phyloP scores from a whole-genome alignment of 2,113 vertebrate genomes.

The Lophura nycthemera region DNA sequence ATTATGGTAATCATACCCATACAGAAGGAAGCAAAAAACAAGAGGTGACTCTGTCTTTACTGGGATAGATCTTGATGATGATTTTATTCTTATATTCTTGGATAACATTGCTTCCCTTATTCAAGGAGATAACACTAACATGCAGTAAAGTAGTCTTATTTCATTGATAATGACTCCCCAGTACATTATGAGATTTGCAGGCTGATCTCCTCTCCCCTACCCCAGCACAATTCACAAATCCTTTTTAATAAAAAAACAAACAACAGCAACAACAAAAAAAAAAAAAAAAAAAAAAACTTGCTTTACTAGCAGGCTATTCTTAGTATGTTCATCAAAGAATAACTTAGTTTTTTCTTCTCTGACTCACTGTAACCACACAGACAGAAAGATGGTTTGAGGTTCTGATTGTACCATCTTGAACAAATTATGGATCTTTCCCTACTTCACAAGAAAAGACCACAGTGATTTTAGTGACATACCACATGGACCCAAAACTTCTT shows the following conservation, averaged over 20 bases:
- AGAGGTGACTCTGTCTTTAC: neutral
- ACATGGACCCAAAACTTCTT: neutral
- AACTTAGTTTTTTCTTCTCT: neutral
- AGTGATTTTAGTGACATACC: neutral
- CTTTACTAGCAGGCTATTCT: neutral
- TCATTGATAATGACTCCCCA: neutral
- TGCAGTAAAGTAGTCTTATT: neutral
- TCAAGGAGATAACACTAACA: accelerated
- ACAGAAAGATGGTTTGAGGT: neutral
- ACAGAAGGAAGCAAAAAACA: neutral
- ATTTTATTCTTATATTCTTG: neutral
- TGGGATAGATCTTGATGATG: neutral
- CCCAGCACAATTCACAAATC: neutral
- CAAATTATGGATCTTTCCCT: neutral
- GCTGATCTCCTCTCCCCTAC: neutral
- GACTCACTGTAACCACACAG: neutral
- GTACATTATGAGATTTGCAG: neutral
- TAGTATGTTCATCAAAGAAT: neutral
- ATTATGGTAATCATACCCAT: neutral
- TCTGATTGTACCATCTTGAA: neutral
- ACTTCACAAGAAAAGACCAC: neutral
- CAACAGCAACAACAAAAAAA: no score
- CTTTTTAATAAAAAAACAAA: neutral
- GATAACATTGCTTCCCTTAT: neutral
- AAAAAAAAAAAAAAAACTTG: neutral